phyloP scores from a whole-genome alignment of 2,888 invertebrate species.

The Apoderus coryli region DNA sequence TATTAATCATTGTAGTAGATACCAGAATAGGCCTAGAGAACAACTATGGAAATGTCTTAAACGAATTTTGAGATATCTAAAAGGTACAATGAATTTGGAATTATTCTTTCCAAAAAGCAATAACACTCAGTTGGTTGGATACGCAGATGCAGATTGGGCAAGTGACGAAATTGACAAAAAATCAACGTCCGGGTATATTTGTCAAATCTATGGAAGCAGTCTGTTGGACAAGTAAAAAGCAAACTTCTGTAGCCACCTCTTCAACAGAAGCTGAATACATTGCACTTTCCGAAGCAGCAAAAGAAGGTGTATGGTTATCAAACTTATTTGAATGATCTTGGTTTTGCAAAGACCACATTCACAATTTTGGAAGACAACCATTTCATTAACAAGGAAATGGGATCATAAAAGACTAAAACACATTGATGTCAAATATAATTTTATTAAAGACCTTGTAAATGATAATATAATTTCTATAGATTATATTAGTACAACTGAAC shows the following conservation, averaged over 20 bases:
- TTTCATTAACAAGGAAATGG: too few species aligned
- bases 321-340: too few species aligned
- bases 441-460: too few species aligned
- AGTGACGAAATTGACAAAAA: conserved; percentile 2
- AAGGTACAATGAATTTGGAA: conserved; percentile 3
- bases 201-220: conserved; percentile 2
- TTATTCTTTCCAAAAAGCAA: too few species aligned
- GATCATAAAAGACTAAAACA: too few species aligned
- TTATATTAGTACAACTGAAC: too few species aligned
- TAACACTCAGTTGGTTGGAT: conserved; percentile 5
- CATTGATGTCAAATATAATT: too few species aligned
- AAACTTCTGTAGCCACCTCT: conserved; percentile 3
- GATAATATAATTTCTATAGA: too few species aligned
- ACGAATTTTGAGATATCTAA: conserved; percentile 5
- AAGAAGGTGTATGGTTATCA: conserved; percentile 6
- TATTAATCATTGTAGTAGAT: conserved; percentile 3
- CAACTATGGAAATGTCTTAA: conserved; percentile 5
- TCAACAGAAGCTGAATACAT: too few species aligned
- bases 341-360: too few species aligned
- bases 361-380: too few species aligned
- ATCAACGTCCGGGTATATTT: conserved; percentile 5
- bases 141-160: conserved; percentile 4
- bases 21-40: conserved; percentile 4
- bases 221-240: conserved; percentile 3
- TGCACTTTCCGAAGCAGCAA: conserved; percentile 7